These are phyloP conservation scores for Pristionchus mayeri DNA, from an alignment of 2,888 invertebrate species.

Conservation along the genomic window DNA sequence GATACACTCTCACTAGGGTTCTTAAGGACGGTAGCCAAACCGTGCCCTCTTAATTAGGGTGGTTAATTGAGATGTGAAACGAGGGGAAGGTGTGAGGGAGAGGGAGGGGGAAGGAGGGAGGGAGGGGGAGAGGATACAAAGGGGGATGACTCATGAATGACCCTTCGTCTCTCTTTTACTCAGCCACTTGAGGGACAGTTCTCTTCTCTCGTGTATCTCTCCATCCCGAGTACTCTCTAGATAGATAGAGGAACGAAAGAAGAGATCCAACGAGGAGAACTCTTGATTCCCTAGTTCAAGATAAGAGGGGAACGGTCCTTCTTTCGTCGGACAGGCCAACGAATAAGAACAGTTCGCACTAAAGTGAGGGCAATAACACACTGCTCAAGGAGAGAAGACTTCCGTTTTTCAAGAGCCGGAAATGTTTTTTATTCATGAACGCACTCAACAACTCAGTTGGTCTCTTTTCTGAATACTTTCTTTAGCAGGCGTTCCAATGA, in stretches of 20 bases:
- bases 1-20: not conserved
- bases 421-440: not conserved
- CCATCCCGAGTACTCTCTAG: not conserved
- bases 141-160: slow-evolving; percentile 14
- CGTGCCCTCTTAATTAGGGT: slow-evolving; percentile 3
- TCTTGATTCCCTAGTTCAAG: not conserved
- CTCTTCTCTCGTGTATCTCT: not conserved
- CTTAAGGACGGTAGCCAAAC: not conserved
- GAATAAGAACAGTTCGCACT: not conserved
- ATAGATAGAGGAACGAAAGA: not conserved
- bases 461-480: not conserved
- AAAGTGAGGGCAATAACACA: not conserved
- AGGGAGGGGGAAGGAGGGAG: not conserved
- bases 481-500: not conserved
- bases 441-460: not conserved
- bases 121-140: too few relatives aligned
- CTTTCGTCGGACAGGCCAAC: too few relatives aligned
- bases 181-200: not conserved
- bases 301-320: too few relatives aligned
- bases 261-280: too few relatives aligned
- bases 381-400: not conserved
- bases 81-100: not conserved
- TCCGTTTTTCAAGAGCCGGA: not conserved
- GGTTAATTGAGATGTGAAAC: not conserved
- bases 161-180: not conserved